Base-by-base conservation (phyloP, 2,888 invertebrate genomes). In the Ectropis crepuscularia region DNA sequence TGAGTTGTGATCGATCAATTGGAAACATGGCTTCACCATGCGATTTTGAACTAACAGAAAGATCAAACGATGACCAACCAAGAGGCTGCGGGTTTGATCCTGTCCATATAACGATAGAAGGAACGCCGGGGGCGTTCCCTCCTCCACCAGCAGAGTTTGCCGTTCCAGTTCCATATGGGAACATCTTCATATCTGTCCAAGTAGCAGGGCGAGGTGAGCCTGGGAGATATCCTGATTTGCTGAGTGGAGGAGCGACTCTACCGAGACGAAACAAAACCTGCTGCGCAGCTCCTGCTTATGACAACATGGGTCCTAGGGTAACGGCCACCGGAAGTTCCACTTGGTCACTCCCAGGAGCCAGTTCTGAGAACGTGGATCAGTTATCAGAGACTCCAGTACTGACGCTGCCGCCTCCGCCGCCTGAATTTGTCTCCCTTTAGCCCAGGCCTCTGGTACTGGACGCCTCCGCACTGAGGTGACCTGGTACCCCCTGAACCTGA, bases 221-320 rank as follows among this genome's bases (percentile, higher is more conserved):
- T 6, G 89, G 83, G 1, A 92, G 90, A 70, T 97, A 97, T 88
- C 97, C 97, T 46, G 97, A 97, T 87, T 90, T 97, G 69, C 87
- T 97, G 71, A 90, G 89, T 67, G 86, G 89, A 68, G 86, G 89
- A 62, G 87, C 92, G 37, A 89, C 93, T 61, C 74, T 94, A 46
- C 94, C 94, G 7, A 81, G 94, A 57, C 82, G 94, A 54, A 90
- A 82, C 69, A 81, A 91, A 65, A 89, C 86, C 47, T 93, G 90
- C 69, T 94, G 89, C 82, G 87, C 92, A 42, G 93, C 89, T 71
- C 95, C 96, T 42, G 96, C 96, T 55, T 98, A 98, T 84, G 98
- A 98, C 88, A 97, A 97, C 87, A 97, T 98, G 96, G 98, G 98
- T 0, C 96, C 97, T 45, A 94, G 98, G 75, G 97, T 98, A 57